Percentiles rank a stretch among this genome's conserved stretches.
Evolutionary conservation across 2,113 vertebrate genomes (phyloP).

Genomic region (Lichenostomus cassidix): DNA sequence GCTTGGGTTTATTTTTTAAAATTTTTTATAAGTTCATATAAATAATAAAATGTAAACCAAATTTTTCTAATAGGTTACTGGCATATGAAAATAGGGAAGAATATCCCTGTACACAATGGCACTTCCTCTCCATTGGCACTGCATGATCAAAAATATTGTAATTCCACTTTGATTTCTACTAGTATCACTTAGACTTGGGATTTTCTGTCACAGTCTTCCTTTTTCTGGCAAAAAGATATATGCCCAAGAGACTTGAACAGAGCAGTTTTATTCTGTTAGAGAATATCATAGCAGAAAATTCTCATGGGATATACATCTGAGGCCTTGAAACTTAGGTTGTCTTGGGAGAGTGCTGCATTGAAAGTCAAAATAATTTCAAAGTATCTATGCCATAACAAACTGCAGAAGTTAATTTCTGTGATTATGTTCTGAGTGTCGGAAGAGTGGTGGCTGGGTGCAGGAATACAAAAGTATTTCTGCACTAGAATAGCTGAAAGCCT

Average conservation of each 20-base stretch:
- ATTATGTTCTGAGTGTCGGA: background rate
- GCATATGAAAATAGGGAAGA: background rate
- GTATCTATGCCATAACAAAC: background rate
- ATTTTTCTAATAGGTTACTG: background rate
- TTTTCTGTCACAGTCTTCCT: background rate
- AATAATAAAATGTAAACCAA: background rate
- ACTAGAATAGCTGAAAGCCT: background rate
- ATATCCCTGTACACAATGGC: background rate
- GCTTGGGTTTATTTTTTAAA: background rate
- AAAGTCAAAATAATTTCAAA: background rate
- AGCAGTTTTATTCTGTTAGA: background rate
- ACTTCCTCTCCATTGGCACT: background rate
- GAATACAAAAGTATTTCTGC: background rate
- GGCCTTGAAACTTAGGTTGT: background rate
- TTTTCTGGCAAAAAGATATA: background rate
- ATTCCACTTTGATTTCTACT: background rate
- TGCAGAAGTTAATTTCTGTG: background rate
- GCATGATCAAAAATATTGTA: background rate
- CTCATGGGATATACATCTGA: background rate
- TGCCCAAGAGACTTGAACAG: background rate
- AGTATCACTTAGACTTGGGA: background rate
- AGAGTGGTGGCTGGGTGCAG: background rate
- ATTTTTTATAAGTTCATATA: background rate
- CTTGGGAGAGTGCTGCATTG: background rate
- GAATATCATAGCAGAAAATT: background rate